Evolutionary conservation across 2,797 vertebrate genomes (phyloP), one percentile per base, ranked within the genome.

Genomic region (Coregonus sp.): DNA sequence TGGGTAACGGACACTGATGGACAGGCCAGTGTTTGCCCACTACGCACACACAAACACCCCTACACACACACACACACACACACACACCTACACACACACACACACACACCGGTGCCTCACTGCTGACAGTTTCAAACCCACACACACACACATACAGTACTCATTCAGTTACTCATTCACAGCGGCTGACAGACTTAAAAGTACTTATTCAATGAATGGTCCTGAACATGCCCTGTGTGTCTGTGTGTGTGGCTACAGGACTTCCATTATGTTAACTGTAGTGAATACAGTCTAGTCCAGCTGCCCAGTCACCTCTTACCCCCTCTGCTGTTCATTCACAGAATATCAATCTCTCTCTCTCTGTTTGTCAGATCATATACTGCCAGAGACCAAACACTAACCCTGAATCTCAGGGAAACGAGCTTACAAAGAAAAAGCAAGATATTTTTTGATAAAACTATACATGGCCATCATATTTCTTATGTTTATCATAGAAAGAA

Each of bases 1-100:
- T 93, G 88, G 90, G 89, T 93, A 94, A 95, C 93, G 92, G 90
- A 90, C 91, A 90, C 86, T 86, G 90, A 87, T 82, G 79, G 84
- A 87, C 86, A 88, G 83, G 74, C 61, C 73, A 78, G 74, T 86
- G 81, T 89, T 89, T 86, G 80, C 82, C 61, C 72, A 80, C 87
- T 86, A 47, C 84, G 61, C 82, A 51, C 75, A 73, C 77, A 50
- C 75, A 72, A 76, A 82, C 79, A 78, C 85, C 76, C 88, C 79
- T 81, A 85, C 54, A 51, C 54, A 65, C 54, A 79, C 69, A 76
- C 78, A 50, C 70, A 66, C 70, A 73, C 70, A 68, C 73, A 80
- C 77, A 82, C 76, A 78, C 81, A 77, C 76, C 81, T 78, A 67
- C 76, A 78, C 80, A 73, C 73, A 80, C 75, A 78, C 25, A 83